Evolutionary conservation across 2,797 vertebrate species (phyloP).

Genomic region (Lepilemur ruficaudatus): DNA sequence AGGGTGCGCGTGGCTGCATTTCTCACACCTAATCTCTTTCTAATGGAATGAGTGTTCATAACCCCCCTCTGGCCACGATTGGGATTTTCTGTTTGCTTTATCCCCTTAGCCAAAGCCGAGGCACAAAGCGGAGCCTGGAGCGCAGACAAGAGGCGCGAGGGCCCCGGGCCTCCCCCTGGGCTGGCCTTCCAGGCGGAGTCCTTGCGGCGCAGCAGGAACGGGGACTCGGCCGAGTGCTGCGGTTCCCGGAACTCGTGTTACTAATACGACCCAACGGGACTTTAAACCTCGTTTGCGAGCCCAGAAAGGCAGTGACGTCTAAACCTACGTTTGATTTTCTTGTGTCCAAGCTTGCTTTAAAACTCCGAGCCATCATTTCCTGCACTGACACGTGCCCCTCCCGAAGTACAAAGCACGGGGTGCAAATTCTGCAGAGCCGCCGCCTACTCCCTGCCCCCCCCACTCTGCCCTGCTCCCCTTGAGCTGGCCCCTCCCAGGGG

Average conservation of each 20-base stretch:
- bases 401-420: fast-evolving
- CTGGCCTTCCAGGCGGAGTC: background rate
- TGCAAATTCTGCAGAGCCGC: too few species aligned
- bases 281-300: fast-evolving
- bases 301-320: background rate
- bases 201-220: fast-evolving
- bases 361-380: fast-evolving
- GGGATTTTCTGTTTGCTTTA: background rate
- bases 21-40: fast-evolving
- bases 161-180: too few species aligned
- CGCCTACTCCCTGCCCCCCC: too few species aligned
- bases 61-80: fast-evolving
- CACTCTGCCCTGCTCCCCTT: fast-evolving
- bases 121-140: background rate
- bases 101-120: background rate
- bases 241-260: fast-evolving
- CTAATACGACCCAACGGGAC: fast-evolving
- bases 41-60: fast-evolving
- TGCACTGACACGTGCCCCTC: fast-evolving
- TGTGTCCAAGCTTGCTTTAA: background rate
- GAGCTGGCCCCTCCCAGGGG: background rate
- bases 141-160: fast-evolving
- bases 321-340: fast-evolving
- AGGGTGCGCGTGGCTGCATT: fast-evolving
- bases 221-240: background rate